Conservation (phyloP, 2,113 vertebrate genomes). For the Cheilinus undulatus region DNA sequence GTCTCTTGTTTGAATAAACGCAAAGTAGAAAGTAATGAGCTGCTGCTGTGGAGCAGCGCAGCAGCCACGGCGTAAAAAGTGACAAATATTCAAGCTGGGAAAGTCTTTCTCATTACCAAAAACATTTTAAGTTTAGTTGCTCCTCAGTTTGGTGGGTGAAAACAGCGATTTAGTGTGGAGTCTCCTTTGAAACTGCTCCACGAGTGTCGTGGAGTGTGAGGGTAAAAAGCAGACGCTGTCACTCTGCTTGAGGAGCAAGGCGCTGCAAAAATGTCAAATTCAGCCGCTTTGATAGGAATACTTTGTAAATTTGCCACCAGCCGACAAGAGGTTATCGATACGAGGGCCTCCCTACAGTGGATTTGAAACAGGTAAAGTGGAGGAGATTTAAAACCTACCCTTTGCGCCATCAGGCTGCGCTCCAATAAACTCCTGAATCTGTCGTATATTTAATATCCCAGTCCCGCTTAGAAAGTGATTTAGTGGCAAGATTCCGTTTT, state of each 20-base stretch:
- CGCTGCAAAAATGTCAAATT: conserved; percentile 88
- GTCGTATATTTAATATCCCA: conserved; percentile 99
- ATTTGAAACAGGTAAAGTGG: conserved; percentile 92
- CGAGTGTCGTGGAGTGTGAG: conserved; percentile 71
- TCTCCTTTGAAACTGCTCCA: conserved; percentile 86
- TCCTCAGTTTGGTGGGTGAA: conserved; percentile 82
- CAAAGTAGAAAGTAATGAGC: conserved; percentile 37
- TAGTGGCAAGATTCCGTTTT: conserved; percentile 89
- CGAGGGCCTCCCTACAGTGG: conserved; percentile 90
- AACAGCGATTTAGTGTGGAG: conserved; percentile 81
- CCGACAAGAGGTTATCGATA: conserved; percentile 77
- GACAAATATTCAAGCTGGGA: conserved; percentile 11
- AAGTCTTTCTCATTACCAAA: conserved; percentile 88
- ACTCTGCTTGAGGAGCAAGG: conserved; percentile 73
- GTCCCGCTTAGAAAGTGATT: conserved; percentile 94
- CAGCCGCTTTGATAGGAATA: conserved; percentile 80
- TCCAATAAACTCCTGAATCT: conserved; percentile 99
- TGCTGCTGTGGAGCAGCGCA: conserved; percentile 22
- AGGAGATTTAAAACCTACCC: conserved; percentile 99
- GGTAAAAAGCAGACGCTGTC: conserved; percentile 78
- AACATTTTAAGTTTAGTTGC: conserved; percentile 89
- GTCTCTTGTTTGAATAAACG: conserved; percentile 37
- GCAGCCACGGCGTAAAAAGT: conserved; percentile 31
- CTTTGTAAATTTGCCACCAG: conserved; percentile 89
- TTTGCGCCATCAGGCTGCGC: conserved; percentile 99